Evolutionary conservation across 2,113 vertebrate genomes (phyloP).

Genomic region (Podocnemis expansa): DNA sequence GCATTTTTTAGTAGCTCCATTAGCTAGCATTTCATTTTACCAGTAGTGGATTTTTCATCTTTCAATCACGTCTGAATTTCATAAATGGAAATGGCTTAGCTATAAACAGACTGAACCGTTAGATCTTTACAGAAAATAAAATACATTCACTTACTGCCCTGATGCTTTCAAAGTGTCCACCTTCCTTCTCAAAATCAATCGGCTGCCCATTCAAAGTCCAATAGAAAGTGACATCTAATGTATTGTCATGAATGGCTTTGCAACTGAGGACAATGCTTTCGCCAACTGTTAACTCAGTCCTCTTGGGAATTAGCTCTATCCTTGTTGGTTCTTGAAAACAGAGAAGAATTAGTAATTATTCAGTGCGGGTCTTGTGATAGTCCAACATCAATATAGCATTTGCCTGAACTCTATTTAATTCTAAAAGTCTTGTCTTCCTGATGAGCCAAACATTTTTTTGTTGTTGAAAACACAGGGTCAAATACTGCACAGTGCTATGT

Average conservation of each 20-base stretch:
- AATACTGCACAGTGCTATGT: neutral
- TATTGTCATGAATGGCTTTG: constrained; percentile 90
- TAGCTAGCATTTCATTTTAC: neutral
- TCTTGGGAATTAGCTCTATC: constrained; percentile 90
- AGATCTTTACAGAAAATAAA: constrained; percentile 3
- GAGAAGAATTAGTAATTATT: constrained; percentile 41
- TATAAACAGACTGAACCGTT: neutral
- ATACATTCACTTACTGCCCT: constrained; percentile 89
- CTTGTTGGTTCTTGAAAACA: constrained; percentile 89
- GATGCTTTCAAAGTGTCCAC: constrained; percentile 95
- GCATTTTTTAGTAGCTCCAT: neutral
- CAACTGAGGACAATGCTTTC: constrained; percentile 96
- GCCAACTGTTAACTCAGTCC: constrained; percentile 92
- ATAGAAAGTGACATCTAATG: constrained; percentile 89
- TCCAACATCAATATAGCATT: neutral
- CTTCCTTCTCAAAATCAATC: constrained; percentile 90
- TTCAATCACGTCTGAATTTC: neutral
- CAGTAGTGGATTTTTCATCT: neutral
- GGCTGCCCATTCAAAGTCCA: constrained; percentile 91
- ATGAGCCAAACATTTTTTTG: neutral
- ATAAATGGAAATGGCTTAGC: neutral
- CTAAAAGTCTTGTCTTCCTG: neutral
- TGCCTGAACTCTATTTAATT: neutral
- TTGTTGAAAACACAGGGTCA: neutral
- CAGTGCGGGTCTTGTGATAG: neutral